Evolutionary conservation across 2,113 vertebrate species (phyloP).

Genomic region (Conger conger): DNA sequence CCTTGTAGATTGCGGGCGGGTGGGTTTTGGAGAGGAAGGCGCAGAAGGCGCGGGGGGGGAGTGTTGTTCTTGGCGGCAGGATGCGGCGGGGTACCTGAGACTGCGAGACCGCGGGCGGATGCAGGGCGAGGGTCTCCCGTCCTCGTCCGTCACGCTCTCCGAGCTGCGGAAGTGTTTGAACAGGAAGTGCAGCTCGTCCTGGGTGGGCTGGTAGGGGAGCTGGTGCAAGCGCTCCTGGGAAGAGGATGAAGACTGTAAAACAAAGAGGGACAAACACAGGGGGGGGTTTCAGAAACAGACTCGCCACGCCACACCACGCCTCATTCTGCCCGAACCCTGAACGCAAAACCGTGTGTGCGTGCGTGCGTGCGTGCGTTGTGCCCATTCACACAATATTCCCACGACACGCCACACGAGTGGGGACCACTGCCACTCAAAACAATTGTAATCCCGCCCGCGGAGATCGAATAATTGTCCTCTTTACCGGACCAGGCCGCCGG

Average conservation of each 20-base stretch:
- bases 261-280: slow-evolving; percentile 25
- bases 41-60: not conserved
- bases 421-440: not conserved
- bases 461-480: not conserved
- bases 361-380: no score
- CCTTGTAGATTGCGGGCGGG: not conserved
- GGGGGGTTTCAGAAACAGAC: not conserved
- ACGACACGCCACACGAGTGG: not conserved
- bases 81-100: slow-evolving; percentile 78
- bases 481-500: no score
- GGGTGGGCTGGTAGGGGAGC: slow-evolving; percentile 93
- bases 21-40: not conserved
- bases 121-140: slow-evolving; percentile 76
- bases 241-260: slow-evolving; percentile 87
- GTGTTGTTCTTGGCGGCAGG: not conserved
- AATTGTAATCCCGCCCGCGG: not conserved
- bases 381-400: not conserved
- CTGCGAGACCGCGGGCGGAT: slow-evolving; percentile 88
- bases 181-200: slow-evolving; percentile 95
- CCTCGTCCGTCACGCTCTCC: slow-evolving; percentile 85
- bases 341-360: not conserved
- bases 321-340: not conserved
- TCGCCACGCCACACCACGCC: not conserved
- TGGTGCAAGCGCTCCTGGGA: slow-evolving; percentile 97
- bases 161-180: slow-evolving; percentile 96